A percentile compares a stretch with the other conserved stretches of the same genome.
These are phyloP conservation scores for Schlechtendalia chinensis DNA, from an alignment of 1,140 invertebrate species.

Conservation along the genomic window DNA sequence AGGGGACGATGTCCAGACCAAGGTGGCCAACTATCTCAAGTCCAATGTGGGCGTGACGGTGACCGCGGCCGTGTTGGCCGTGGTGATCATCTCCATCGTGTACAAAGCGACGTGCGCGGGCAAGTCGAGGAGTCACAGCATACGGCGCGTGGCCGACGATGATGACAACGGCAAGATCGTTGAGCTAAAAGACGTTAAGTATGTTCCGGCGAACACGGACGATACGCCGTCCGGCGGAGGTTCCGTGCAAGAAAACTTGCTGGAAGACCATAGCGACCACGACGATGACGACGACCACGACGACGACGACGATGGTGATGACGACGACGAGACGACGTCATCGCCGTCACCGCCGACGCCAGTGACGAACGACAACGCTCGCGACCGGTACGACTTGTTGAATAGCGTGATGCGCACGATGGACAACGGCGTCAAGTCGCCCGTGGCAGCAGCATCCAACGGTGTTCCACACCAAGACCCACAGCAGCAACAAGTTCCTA, in stretches of 20 bases:
- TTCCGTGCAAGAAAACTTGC: slow-evolving; percentile 26
- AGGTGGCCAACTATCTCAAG: background rate
- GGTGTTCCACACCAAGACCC: too few species aligned
- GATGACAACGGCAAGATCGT: background rate
- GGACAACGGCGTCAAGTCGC: background rate
- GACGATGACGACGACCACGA: background rate
- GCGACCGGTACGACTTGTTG: background rate
- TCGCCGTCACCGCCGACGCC: background rate
- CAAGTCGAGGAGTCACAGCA: background rate
- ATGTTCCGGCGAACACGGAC: background rate
- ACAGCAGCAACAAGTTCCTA: slow-evolving; percentile 15
- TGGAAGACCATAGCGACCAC: slow-evolving; percentile 15
- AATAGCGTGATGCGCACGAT: background rate
- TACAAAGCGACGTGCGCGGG: slow-evolving; percentile 9
- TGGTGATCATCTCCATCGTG: slow-evolving; percentile 11
- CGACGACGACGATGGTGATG: background rate
- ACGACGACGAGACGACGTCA: background rate
- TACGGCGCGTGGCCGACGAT: background rate
- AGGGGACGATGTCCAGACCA: background rate
- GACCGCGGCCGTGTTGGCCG: background rate
- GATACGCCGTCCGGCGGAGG: background rate
- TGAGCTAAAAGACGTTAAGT: slow-evolving; percentile 36
- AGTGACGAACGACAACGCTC: background rate
- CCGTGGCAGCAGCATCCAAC: background rate
- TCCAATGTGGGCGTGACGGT: background rate